Conservation (phyloP, 2,888 invertebrate genomes). For the Erannis defoliaria region DNA sequence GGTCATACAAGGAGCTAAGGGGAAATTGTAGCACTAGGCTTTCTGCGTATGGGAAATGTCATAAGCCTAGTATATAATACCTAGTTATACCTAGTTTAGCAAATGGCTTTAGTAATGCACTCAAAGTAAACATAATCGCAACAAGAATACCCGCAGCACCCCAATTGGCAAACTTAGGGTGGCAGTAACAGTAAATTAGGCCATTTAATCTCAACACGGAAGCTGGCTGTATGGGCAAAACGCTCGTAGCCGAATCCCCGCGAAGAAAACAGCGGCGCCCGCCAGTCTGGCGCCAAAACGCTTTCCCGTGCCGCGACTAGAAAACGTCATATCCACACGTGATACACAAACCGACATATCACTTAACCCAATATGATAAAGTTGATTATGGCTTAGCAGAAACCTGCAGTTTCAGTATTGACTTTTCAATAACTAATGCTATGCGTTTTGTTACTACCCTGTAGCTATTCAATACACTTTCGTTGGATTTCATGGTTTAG, state of each 20-base stretch:
- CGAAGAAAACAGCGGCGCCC: conserved; percentile 69
- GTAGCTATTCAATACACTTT: conserved; percentile 30
- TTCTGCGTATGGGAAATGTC: too few species aligned
- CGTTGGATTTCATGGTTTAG: conserved; percentile 38
- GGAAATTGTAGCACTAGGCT: too few species aligned
- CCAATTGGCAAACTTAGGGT: conserved; percentile 55
- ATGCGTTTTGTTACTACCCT: conserved; percentile 47
- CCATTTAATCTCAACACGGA: conserved; percentile 72
- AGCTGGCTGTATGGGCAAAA: conserved; percentile 65
- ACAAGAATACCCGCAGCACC: conserved; percentile 44
- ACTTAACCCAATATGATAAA: conserved; percentile 2
- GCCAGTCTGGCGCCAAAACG: conserved; percentile 74
- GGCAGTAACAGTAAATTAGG: conserved; percentile 76
- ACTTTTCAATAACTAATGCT: conserved; percentile 55
- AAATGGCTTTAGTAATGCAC: conserved; percentile 35
- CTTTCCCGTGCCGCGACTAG: conserved; percentile 54
- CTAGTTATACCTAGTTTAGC: too few species aligned
- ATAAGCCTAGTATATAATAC: too few species aligned
- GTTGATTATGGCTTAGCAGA: conserved; percentile 32
- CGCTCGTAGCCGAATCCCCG: conserved; percentile 60
- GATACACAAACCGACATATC: neutral
- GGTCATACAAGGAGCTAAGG: too few species aligned
- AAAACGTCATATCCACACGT: conserved; percentile 49
- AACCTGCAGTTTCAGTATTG: conserved; percentile 54
- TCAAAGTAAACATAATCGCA: conserved; percentile 47